A percentile compares a stretch with the other conserved stretches of the same genome.
These are phyloP conservation scores for Microcebus griseorufus DNA, from an alignment of 2,113 vertebrate species.

Conservation along the genomic window DNA sequence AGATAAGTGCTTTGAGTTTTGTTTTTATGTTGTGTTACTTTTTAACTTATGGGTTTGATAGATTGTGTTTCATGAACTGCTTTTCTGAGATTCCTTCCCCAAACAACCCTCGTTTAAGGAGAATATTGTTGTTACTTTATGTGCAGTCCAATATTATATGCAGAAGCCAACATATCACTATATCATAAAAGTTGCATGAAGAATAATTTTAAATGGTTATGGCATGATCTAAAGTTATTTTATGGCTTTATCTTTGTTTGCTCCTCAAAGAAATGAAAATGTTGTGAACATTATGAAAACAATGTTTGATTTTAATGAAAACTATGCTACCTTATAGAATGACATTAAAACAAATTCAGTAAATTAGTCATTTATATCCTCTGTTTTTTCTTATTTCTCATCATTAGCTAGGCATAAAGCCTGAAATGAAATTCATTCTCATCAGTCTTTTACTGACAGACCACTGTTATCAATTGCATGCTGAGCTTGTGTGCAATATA, in stretches of 20 bases:
- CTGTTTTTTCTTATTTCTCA: slow-evolving; percentile 58
- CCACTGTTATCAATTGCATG: slow-evolving; percentile 50
- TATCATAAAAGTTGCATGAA: neutral
- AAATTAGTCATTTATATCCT: slow-evolving; percentile 11
- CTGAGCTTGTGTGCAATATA: neutral
- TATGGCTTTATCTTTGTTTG: neutral
- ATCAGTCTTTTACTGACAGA: slow-evolving; percentile 63
- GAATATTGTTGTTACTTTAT: neutral
- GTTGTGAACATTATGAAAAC: slow-evolving; percentile 9
- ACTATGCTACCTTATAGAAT: neutral
- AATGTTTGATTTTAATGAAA: neutral
- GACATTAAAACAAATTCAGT: neutral
- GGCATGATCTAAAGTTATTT: neutral
- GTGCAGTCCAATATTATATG: neutral
- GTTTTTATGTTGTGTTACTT: neutral
- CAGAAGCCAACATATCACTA: neutral
- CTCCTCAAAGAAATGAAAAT: neutral
- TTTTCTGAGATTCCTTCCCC: neutral
- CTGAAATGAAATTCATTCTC: slow-evolving; percentile 40
- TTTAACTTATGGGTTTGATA: neutral
- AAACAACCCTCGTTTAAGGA: neutral
- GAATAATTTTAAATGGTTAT: neutral
- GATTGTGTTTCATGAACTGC: neutral
- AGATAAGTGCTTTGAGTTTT: neutral
- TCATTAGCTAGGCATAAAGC: slow-evolving; percentile 39